Percentiles rank a stretch among this genome's conserved stretches.
These are phyloP conservation scores for Calcarius lapponicus DNA, from an alignment of 2,797 vertebrate species.

Conservation along the genomic window DNA sequence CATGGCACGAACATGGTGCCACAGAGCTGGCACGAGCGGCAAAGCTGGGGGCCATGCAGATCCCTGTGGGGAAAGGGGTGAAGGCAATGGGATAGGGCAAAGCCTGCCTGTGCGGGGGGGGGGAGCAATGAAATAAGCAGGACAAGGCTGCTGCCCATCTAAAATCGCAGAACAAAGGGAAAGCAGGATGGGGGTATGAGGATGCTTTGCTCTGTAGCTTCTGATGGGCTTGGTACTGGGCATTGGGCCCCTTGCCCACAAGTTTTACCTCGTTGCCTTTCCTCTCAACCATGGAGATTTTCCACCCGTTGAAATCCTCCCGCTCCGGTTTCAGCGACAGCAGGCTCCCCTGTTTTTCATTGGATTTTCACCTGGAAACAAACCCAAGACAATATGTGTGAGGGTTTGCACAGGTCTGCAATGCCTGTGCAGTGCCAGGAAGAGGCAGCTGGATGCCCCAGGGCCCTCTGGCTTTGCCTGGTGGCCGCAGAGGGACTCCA, in stretches of 20 bases:
- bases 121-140: neutral
- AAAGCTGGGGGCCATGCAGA: neutral
- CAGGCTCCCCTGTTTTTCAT: neutral
- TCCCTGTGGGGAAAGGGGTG: neutral
- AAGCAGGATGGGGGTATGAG: neutral
- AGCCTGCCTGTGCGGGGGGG: rapidly evolving
- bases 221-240: neutral
- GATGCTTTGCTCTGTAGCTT: neutral
- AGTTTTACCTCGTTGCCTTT: conserved; percentile 50
- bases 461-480: neutral
- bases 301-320: conserved; percentile 9
- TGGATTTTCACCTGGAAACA: conserved; percentile 45
- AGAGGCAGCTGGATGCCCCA: neutral
- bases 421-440: rapidly evolving
- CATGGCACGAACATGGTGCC: neutral
- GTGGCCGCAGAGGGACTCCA: rapidly evolving
- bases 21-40: rapidly evolving
- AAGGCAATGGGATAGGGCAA: rapidly evolving
- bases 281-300: neutral
- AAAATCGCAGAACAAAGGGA: neutral
- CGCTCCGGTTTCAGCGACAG: neutral
- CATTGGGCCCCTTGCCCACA: neutral
- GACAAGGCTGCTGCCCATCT: neutral
- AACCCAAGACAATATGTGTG: neutral
- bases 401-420: neutral